Base-by-base conservation (phyloP, 2,888 invertebrate genomes). In the Anarsia innoxiella region DNA sequence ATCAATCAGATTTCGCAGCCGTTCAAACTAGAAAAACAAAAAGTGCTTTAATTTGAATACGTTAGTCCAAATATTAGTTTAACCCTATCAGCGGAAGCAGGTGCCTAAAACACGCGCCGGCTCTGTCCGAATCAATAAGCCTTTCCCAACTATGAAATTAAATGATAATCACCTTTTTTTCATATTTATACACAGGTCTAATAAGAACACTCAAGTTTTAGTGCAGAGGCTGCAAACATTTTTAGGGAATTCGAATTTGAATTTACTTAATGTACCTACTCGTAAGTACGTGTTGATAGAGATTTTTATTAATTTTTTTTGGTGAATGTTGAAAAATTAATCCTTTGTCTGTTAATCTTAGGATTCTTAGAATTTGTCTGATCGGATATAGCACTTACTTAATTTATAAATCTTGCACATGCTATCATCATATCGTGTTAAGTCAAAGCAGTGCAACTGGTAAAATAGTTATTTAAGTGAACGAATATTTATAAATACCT, bases 71-170 rank as follows among this genome's bases (percentile, higher is more conserved):
- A 84, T 84, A 83, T 84, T 84, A 80, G 80, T 78, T 83, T 82
- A 84, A 84, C 83, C 82, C 84, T 69, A 78, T 82, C 80, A 67
- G 56, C 71, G 83, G 82, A 83, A 79, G 84, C 83, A 82, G 83
- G 82, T 83, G 84, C 56, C 40, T n/a, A n/a, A n/a, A n/a, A n/a
- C n/a, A n/a, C n/a, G 49, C 57, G 76, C 82, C 78, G 79, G 80
- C 74, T 80, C 59, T 54, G 55, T 64, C 58, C 56, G 66, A 75
- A 70, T 75, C 80, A 79, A 77, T 82, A 76, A 79, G 68, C 69
- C 74, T 73, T 70, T 65, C 70, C 66, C 66, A 72, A 71, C 82
- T 83, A 83, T 82, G 82, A 84, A 84, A 84, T 83, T 83, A 83
- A 84, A 84, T 84, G 83, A 80, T 83, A 83, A 83, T 83, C 80